A percentile compares a stretch with the other conserved stretches of the same genome.
These are phyloP conservation scores for Gallinago nigripennis DNA, from an alignment of 2,797 vertebrate species.

Conservation along the genomic window DNA sequence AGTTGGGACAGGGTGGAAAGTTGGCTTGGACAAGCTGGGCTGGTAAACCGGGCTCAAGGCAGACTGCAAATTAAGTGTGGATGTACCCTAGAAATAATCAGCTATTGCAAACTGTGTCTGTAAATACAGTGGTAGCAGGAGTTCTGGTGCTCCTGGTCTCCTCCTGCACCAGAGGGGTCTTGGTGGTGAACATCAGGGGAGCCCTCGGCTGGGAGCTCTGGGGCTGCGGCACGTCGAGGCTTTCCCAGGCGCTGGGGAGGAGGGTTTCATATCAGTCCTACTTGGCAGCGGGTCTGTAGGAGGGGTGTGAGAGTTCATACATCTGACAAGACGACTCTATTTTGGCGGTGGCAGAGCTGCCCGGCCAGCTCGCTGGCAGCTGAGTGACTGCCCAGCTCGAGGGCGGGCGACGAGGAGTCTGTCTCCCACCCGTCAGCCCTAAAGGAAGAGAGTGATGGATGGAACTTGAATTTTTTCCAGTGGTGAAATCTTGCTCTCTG, in stretches of 20 bases:
- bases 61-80: neutral
- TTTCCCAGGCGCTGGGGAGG: neutral
- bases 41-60: neutral
- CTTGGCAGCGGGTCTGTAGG: neutral
- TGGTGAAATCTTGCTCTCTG: neutral
- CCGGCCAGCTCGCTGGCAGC: neutral
- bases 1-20: neutral
- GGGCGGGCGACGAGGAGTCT: neutral
- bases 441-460: neutral
- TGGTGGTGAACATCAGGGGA: neutral
- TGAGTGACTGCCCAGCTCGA: neutral
- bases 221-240: rapidly evolving
- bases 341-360: neutral
- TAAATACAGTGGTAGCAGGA: neutral
- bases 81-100: neutral
- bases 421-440: neutral
- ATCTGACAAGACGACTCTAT: neutral
- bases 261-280: neutral
- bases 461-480: neutral
- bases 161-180: neutral
- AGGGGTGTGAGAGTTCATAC: neutral
- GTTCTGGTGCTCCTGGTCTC: neutral
- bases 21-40: neutral
- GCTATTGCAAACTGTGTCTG: neutral
- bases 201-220: rapidly evolving